Evolutionary conservation across 2,888 invertebrate species (phyloP).

Genomic region (Celastrina argiolus): DNA sequence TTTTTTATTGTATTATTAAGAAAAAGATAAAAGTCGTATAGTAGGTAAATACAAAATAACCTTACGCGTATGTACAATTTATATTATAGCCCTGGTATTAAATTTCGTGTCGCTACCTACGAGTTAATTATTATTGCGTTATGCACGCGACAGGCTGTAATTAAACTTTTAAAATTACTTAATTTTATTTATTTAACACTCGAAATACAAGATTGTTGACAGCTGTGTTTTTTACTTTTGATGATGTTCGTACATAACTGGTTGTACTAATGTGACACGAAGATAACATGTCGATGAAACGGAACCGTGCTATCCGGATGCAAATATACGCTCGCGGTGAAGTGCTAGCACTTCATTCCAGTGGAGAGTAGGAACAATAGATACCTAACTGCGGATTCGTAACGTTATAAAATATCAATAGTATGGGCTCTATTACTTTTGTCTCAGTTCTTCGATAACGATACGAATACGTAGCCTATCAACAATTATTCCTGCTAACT

Average conservation of each 20-base stretch:
- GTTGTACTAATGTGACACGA: background rate
- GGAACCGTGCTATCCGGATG: too few species aligned
- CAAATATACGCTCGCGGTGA: too few species aligned
- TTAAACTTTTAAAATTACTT: slow-evolving; percentile 1
- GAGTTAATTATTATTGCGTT: background rate
- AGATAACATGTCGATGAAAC: too few species aligned
- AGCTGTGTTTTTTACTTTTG: slow-evolving; percentile 1
- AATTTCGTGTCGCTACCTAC: slow-evolving; percentile 3
- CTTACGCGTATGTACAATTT: slow-evolving; percentile 19
- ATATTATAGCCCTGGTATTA: background rate
- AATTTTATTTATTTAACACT: background rate
- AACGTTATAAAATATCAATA: too few species aligned
- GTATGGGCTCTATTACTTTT: too few species aligned
- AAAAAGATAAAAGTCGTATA: slow-evolving; percentile 8
- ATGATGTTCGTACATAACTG: background rate
- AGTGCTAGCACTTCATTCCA: too few species aligned
- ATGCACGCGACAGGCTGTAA: background rate
- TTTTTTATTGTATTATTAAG: slow-evolving; percentile 14
- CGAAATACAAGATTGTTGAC: slow-evolving; percentile 4
- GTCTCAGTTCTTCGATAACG: too few species aligned
- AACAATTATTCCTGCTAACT: too few species aligned
- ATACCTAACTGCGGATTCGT: too few species aligned
- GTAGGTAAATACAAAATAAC: slow-evolving; percentile 11
- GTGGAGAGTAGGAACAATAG: too few species aligned
- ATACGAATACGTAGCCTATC: too few species aligned